Evolutionary conservation across 2,113 vertebrate species (phyloP), one percentile per base, ranked within the genome.

Genomic region (Labeo catla): DNA sequence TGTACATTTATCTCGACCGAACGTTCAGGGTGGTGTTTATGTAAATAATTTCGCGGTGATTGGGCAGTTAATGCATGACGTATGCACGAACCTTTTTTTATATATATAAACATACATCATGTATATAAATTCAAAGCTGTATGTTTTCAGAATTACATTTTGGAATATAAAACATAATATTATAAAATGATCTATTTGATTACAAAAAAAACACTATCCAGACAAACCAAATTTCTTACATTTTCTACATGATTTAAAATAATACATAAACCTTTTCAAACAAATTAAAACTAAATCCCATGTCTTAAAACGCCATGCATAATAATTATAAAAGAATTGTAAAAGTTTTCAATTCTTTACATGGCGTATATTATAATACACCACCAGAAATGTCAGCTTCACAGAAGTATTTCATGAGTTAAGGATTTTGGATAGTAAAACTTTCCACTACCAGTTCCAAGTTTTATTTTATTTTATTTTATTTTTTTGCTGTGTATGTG

Each of bases 41-140:
- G 50, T 77, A 52, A 77, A 77, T 77, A 0, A 3, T 0, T 28
- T 34, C 28, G 8, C 49, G 9, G 50, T 77, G 76, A 77, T 77
- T 77, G 76, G 76, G 13, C 54, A 34, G 23, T 77, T 54, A 8
- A 54, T 28, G 76, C 23, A 50, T 77, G 74, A 54, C 49, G 74
- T 36, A 2, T 9, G 1, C n/a, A 1, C 5, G 9, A 9, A 43
- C 16, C 8, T 9, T 72, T 43, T 72, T 21, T 59, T 28, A 28
- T 28, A 28, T 28, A 28, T 28, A 16, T 59, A 59, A 19, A 8
- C 19, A 59, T 21, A 8, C 6, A 52, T 16, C 13, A 43, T 8
- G 13, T 13, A 28, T 66, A 21, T 19, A 19, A 19, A 57, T 16
- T 57, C 6, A 19, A 57, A 59, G 16, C 54, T 59, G 7, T 57